Conservation (phyloP, 1,140 invertebrate genomes). For the Dicyema japonicum region DNA sequence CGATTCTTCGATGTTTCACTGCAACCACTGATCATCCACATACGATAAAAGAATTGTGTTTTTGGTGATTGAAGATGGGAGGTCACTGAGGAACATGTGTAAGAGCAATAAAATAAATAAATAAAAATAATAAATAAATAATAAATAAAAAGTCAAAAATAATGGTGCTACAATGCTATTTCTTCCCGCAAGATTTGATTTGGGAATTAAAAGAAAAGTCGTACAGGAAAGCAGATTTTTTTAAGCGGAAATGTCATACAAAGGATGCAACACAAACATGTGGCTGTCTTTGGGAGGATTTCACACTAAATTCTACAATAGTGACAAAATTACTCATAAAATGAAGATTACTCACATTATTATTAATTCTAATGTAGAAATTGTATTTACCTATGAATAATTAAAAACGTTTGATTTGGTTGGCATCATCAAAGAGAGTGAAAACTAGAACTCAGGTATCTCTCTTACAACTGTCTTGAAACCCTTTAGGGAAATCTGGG, state of each 20-base stretch:
- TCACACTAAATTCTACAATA: conserved; percentile 31
- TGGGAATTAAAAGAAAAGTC: conserved; percentile 36
- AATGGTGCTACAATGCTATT: conserved; percentile 40
- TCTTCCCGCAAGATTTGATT: conserved; percentile 73
- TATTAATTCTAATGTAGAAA: conserved; percentile 39
- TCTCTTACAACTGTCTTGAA: conserved; percentile 27
- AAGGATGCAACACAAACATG: conserved; percentile 34
- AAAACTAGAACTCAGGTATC: conserved; percentile 28
- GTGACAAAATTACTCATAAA: conserved; percentile 9
- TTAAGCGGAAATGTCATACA: conserved; percentile 34
- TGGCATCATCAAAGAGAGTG: conserved; percentile 42
- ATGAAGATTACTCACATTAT: conserved; percentile 53
- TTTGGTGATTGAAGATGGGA: no score
- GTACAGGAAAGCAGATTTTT: conserved; percentile 33
- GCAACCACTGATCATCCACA: no score
- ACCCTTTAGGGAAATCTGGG: conserved; percentile 44
- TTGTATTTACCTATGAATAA: conserved; percentile 45
- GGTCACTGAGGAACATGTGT: no score
- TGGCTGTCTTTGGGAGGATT: conserved; percentile 77
- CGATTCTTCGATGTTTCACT: no score
- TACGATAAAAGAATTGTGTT: no score
- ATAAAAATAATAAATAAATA: no score
- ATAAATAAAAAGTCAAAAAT: neutral
- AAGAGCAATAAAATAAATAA: no score
- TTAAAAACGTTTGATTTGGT: conserved; percentile 60